A percentile compares a stretch with the other conserved stretches of the same genome.
phyloP scores from a whole-genome alignment of 1,140 invertebrate species.

The Melitaea cinxia region DNA sequence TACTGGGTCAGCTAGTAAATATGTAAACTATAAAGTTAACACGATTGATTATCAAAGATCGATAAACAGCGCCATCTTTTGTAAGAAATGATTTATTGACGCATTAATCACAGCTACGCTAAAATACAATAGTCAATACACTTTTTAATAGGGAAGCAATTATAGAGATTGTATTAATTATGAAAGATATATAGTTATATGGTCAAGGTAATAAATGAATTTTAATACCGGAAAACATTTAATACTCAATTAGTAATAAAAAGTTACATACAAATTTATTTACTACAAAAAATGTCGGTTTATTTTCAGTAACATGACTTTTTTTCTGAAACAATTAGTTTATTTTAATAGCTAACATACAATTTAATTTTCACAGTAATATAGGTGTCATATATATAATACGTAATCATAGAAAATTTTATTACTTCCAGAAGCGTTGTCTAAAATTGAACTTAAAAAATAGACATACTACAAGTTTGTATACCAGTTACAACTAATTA shows the following conservation, averaged over 20 bases:
- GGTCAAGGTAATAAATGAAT: slow-evolving; percentile 11
- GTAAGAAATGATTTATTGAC: background rate
- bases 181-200: too few species aligned
- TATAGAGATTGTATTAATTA: slow-evolving; percentile 12
- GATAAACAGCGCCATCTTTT: background rate
- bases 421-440: too few species aligned
- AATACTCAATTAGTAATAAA: slow-evolving; percentile 16
- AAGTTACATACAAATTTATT: slow-evolving; percentile 9
- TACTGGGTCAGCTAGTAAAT: too few species aligned
- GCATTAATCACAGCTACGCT: background rate
- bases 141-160: slow-evolving; percentile 23
- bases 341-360: too few species aligned
- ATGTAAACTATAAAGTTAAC: background rate
- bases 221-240: slow-evolving; percentile 17
- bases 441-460: too few species aligned
- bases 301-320: background rate
- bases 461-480: too few species aligned
- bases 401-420: background rate
- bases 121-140: background rate
- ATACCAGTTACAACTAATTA: too few species aligned
- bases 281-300: background rate
- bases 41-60: background rate
- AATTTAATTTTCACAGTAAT: too few species aligned
- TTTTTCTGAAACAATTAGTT: too few species aligned
- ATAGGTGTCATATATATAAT: background rate